Conservation (phyloP, 2,113 vertebrate species). For the Tragelaphus strepsiceros region DNA sequence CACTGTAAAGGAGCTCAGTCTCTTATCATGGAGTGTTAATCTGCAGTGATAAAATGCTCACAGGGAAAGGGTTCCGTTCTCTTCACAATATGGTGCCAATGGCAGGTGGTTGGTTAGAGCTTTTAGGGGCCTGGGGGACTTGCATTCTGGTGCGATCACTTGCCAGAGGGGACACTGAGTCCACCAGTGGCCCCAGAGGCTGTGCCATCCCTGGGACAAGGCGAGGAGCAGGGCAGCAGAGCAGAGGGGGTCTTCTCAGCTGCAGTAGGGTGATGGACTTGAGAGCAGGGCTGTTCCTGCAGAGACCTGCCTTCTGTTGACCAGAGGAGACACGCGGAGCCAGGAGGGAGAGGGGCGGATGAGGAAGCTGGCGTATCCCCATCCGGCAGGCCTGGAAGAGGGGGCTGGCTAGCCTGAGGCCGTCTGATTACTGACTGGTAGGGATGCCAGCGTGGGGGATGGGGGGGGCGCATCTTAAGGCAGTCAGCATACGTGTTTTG, state of each 20-base stretch:
- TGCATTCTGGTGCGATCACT: not conserved
- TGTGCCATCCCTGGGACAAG: not conserved
- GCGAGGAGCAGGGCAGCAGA: not conserved
- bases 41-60: not conserved
- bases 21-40: not conserved
- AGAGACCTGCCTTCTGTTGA: not conserved
- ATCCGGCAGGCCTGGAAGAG: rapidly evolving
- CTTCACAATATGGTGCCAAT: not conserved
- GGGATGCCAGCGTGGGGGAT: not conserved
- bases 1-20: not conserved
- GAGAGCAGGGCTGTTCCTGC: not conserved
- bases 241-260: not conserved
- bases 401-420: not conserved
- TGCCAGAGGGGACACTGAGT: not conserved
- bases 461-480: not conserved
- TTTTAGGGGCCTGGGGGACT: not conserved
- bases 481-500: rapidly evolving
- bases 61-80: not conserved
- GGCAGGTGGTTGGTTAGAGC: not conserved
- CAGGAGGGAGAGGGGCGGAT: not conserved
- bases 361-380: rapidly evolving
- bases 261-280: not conserved
- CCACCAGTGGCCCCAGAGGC: too few species aligned
- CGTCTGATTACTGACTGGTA: not conserved
- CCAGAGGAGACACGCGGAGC: rapidly evolving